A percentile compares a stretch with the other conserved stretches of the same genome.
phyloP scores from a whole-genome alignment of 2,797 vertebrate species.

The Capromys pilorides region DNA sequence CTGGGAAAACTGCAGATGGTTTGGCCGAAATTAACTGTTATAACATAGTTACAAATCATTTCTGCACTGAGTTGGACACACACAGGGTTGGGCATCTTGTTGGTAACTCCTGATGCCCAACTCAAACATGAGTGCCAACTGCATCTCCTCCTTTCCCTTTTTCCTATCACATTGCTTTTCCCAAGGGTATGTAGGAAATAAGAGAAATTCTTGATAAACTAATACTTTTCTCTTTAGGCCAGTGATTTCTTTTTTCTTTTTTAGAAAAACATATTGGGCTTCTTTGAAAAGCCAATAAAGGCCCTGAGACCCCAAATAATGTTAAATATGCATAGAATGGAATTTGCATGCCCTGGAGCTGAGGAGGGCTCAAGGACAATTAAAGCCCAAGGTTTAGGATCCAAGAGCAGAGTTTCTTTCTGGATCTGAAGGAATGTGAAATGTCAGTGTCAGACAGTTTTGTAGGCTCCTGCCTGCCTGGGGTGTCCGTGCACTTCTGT shows the following conservation, averaged over 20 bases:
- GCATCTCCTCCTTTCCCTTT: background rate
- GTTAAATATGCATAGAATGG: background rate
- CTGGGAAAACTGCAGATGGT: background rate
- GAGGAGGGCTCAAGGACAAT: background rate
- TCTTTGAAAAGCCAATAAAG: constrained; percentile 42
- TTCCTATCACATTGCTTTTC: background rate
- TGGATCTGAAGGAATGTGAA: background rate
- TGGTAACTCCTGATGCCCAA: background rate
- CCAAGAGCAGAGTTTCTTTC: background rate
- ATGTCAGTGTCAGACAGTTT: accelerated
- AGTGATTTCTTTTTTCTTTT: background rate
- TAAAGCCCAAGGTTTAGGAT: background rate
- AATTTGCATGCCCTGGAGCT: background rate
- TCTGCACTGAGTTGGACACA: background rate
- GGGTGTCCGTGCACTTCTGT: constrained; percentile 29
- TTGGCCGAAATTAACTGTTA: background rate
- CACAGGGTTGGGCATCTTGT: background rate
- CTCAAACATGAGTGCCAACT: background rate
- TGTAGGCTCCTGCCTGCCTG: background rate
- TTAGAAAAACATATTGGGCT: background rate
- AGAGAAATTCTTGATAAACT: constrained; percentile 40
- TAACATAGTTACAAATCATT: background rate
- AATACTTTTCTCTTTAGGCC: constrained; percentile 29
- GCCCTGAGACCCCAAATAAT: background rate
- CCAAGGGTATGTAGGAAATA: background rate